Percentiles rank a stretch among this genome's conserved stretches.
These are phyloP conservation scores for Macropus fuliginosus DNA, from an alignment of 2,797 vertebrate genomes.

Conservation along the genomic window DNA sequence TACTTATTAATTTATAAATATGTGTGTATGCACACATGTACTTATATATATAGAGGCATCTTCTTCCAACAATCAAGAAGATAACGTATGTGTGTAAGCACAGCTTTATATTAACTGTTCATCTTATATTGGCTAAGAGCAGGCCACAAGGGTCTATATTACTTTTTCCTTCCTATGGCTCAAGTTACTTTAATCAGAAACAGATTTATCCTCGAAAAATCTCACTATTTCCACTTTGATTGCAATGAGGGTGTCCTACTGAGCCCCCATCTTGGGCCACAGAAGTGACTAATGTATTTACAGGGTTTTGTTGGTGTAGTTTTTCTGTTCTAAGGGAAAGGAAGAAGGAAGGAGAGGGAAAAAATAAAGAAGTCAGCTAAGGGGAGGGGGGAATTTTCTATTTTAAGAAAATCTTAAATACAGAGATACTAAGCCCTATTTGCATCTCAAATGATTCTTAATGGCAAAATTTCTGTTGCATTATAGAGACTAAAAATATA, in stretches of 20 bases:
- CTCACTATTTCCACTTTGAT: background rate
- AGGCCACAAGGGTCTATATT: too few relatives aligned
- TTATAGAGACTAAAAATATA: constrained; percentile 4
- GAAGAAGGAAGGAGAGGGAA: background rate
- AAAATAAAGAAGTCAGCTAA: background rate
- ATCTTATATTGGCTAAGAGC: background rate
- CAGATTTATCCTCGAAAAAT: background rate
- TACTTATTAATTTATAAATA: background rate
- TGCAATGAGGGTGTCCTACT: background rate
- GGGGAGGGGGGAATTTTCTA: background rate
- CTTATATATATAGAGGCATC: background rate
- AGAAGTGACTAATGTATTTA: background rate
- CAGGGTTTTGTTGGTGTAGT: background rate
- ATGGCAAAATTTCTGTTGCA: constrained; percentile 7
- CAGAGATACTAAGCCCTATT: background rate
- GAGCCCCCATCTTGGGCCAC: background rate
- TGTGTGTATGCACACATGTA: background rate
- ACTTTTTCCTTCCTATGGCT: background rate
- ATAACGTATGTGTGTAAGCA: background rate
- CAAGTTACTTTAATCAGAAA: background rate
- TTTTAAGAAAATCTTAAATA: constrained; percentile 28
- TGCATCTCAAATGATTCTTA: constrained; percentile 8
- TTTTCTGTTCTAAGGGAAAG: background rate
- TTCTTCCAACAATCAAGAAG: constrained; percentile 42
- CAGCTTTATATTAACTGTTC: constrained; percentile 3